Percentiles rank a stretch among this genome's conserved stretches.
Evolutionary conservation across 2,797 vertebrate species (phyloP).

Genomic region (Passerculus sandwichensis): DNA sequence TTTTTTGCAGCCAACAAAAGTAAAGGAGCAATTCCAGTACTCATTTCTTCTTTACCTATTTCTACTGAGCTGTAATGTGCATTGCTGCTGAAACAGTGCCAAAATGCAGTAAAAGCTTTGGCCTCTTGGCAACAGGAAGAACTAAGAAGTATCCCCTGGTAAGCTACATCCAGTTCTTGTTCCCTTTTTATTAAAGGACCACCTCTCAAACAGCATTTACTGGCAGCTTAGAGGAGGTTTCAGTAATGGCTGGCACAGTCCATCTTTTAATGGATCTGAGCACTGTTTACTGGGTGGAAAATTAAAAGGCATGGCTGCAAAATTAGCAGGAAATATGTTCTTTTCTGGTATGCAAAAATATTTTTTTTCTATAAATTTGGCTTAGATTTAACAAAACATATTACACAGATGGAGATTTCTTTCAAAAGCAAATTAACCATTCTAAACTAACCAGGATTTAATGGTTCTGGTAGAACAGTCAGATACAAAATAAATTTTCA

Average conservation of each 20-base stretch:
- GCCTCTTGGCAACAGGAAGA: background rate
- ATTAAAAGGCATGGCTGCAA: background rate
- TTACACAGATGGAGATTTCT: slow-evolving; percentile 7
- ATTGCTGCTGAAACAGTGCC: background rate
- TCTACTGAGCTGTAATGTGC: background rate
- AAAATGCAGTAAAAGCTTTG: background rate
- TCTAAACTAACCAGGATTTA: background rate
- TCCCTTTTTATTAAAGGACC: background rate
- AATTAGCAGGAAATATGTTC: background rate
- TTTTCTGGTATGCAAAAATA: slow-evolving; percentile 5
- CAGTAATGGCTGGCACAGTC: background rate
- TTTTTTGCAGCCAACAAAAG: background rate
- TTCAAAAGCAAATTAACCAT: slow-evolving; percentile 5
- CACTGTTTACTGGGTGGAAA: background rate
- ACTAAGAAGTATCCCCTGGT: background rate
- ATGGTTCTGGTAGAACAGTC: background rate
- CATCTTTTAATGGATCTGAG: background rate
- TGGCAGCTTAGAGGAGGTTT: background rate
- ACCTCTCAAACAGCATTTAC: background rate
- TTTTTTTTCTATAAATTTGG: slow-evolving; percentile 18
- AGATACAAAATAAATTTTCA: background rate
- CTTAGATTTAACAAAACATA: background rate
- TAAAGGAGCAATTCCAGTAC: background rate
- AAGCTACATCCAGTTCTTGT: background rate
- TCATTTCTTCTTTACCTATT: background rate